phyloP scores from a whole-genome alignment of 2,113 vertebrate species.

The Mandrillus leucophaeus region DNA sequence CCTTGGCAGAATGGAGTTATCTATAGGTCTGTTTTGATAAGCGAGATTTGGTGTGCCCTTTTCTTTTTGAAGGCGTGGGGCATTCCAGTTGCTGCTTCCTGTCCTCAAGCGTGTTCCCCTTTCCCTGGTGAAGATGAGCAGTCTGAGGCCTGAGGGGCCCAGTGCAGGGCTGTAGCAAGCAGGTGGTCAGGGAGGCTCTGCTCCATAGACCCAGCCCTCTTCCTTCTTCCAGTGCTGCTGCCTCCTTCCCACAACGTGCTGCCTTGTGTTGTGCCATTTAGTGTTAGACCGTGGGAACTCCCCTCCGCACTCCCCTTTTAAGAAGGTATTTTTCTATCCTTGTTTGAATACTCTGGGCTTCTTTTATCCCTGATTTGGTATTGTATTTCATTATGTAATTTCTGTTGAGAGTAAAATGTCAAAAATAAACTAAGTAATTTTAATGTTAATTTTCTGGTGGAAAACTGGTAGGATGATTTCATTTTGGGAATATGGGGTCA shows the following conservation, averaged over 20 bases:
- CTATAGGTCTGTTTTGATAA: neutral
- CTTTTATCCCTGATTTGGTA: neutral
- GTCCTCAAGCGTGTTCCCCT: neutral
- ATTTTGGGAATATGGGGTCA: neutral
- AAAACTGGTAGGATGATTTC: neutral
- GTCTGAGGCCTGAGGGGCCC: too few species aligned
- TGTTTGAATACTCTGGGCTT: neutral
- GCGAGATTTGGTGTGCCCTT: neutral
- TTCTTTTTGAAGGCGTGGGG: neutral
- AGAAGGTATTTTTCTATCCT: neutral
- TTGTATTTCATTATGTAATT: neutral
- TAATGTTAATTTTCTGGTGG: neutral
- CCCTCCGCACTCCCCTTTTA: too few species aligned
- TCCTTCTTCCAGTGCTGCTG: fast-evolving
- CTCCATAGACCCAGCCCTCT: neutral
- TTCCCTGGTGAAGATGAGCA: too few species aligned
- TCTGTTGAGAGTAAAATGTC: neutral
- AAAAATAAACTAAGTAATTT: neutral
- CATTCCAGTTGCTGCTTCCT: neutral
- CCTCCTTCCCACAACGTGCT: neutral
- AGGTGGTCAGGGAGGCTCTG: neutral
- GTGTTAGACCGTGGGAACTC: too few species aligned
- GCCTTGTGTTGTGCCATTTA: neutral
- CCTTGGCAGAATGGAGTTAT: neutral
- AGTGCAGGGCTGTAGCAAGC: too few species aligned